These are phyloP conservation scores for Accipiter cooperii DNA, from an alignment of 2,113 vertebrate species.

Conservation along the genomic window DNA sequence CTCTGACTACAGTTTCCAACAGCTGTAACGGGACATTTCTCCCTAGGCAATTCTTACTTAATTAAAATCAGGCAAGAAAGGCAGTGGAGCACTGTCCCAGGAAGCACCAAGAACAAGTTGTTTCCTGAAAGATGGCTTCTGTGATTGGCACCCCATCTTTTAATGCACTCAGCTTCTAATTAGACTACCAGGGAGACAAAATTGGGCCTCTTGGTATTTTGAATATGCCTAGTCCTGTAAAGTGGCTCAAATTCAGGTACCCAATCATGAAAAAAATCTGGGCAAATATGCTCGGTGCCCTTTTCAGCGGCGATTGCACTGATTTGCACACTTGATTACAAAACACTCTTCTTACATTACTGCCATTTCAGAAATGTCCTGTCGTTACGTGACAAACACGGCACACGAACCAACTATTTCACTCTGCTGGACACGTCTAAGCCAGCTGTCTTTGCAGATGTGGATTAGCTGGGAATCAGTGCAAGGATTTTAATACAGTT, in stretches of 20 bases:
- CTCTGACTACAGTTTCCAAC: slow-evolving; percentile 50
- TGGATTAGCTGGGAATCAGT: background rate
- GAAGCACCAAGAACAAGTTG: slow-evolving; percentile 11
- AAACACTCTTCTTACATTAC: background rate
- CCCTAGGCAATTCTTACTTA: slow-evolving; percentile 42
- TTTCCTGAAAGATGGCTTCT: background rate
- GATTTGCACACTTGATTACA: background rate
- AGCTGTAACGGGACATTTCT: slow-evolving; percentile 52
- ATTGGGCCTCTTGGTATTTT: background rate
- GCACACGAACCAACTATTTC: background rate
- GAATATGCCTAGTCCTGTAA: background rate
- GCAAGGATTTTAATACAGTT: background rate
- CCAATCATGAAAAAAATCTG: background rate
- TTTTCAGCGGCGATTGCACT: background rate
- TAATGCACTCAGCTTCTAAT: background rate
- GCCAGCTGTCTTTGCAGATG: background rate
- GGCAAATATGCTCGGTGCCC: background rate
- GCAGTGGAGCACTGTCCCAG: background rate
- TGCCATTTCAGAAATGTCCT: background rate
- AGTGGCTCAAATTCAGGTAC: background rate
- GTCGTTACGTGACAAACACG: accelerated
- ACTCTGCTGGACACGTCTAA: background rate
- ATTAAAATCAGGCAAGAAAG: slow-evolving; percentile 24
- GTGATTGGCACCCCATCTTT: background rate
- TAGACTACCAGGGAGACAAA: background rate